phyloP scores from a whole-genome alignment of 1,140 invertebrate species.

The Drosophila triauraria region DNA sequence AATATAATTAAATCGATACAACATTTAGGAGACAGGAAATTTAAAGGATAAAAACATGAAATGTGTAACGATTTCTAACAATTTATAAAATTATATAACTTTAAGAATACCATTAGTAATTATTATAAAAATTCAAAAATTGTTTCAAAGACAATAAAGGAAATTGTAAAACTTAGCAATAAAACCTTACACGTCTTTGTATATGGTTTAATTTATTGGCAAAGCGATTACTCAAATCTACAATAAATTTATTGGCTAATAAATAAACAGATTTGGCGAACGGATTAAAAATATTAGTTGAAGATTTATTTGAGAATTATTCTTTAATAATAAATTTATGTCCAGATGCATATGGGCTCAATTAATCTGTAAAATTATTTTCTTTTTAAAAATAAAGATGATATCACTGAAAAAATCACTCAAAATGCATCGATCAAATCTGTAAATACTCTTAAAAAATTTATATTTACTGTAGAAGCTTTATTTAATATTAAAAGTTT shows the following conservation, averaged over 20 bases:
- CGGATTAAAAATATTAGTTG: background rate
- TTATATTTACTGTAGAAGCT: background rate
- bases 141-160: no score
- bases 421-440: background rate
- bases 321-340: background rate
- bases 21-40: no score
- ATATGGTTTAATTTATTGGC: background rate
- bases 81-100: background rate
- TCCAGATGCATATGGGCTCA: background rate
- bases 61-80: no score
- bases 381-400: background rate
- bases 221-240: background rate
- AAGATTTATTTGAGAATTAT: constrained; percentile 6
- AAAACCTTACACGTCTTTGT: no score
- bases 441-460: background rate
- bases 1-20: no score
- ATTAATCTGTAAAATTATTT: background rate
- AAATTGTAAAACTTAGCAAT: background rate
- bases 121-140: no score
- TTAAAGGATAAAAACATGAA: no score
- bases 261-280: background rate
- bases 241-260: background rate
- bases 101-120: background rate
- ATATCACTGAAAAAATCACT: background rate
- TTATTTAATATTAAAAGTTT: no score